These are phyloP conservation scores for Dryoscopus gambensis DNA, from an alignment of 2,113 vertebrate genomes.

Conservation along the genomic window DNA sequence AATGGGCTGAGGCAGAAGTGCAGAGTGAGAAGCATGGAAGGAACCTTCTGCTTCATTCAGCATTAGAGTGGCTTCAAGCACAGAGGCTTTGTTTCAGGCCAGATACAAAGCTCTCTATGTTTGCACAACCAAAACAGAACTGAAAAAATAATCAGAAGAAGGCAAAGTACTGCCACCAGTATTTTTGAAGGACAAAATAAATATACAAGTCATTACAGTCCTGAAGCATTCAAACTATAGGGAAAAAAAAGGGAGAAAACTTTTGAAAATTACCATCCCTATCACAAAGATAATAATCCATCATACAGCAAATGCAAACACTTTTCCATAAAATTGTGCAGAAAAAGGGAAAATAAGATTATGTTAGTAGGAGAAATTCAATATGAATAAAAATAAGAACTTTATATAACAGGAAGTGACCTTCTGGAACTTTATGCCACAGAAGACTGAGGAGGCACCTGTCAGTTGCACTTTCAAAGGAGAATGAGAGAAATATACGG, in stretches of 20 bases:
- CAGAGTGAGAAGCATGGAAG: neutral
- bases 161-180: neutral
- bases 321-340: neutral
- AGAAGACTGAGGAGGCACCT: neutral
- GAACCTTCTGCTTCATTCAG: neutral
- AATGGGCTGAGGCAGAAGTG: neutral
- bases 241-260: neutral
- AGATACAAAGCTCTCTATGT: neutral
- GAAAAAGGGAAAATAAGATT: neutral
- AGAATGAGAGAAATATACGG: neutral
- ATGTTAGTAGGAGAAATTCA: neutral
- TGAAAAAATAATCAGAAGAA: neutral
- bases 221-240: neutral
- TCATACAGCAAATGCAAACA: neutral
- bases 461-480: neutral
- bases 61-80: neutral
- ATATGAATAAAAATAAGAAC: neutral
- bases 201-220: neutral
- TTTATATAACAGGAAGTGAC: neutral
- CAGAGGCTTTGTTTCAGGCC: neutral
- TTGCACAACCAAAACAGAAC: neutral
- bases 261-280: neutral
- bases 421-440: neutral
- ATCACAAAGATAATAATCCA: neutral
- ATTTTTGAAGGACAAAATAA: neutral